Percentiles rank a stretch among this genome's conserved stretches.
Evolutionary conservation across 37 sponge, comb jelly and placozoan species (phyloP).

Genomic region (Beroe forskalii): DNA sequence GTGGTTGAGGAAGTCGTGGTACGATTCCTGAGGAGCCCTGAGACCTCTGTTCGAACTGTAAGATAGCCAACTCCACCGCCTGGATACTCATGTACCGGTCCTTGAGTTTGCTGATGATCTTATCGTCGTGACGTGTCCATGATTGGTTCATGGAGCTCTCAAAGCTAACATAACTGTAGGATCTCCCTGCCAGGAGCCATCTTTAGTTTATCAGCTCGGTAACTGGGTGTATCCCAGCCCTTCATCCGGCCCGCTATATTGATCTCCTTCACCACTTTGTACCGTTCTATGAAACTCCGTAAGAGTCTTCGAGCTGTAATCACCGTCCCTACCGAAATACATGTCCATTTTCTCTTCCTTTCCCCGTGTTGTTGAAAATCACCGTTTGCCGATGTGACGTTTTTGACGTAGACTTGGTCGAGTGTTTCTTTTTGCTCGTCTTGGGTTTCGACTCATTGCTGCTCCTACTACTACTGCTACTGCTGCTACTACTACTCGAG

Average conservation of each 20-base stretch:
- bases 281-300: not conserved
- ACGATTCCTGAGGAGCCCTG: not conserved
- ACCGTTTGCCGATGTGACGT: not conserved
- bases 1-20: not conserved
- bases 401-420: not conserved
- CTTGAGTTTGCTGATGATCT: not conserved
- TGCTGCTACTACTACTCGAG: not conserved
- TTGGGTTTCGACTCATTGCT: not conserved
- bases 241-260: not conserved
- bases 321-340: not conserved
- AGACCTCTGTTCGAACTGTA: not conserved
- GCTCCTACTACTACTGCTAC: not conserved
- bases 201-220: conserved; percentile 1
- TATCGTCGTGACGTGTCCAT: not conserved
- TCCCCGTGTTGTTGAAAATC: not conserved
- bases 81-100: not conserved
- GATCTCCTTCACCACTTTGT: not conserved
- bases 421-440: not conserved
- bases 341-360: not conserved
- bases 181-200: not conserved
- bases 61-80: not conserved
- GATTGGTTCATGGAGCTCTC: not conserved
- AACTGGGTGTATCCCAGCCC: not conserved
- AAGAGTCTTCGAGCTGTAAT: not conserved
- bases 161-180: not conserved